Base-by-base conservation (phyloP, 1,140 invertebrate species). In the Dolichoris vasculosae region DNA sequence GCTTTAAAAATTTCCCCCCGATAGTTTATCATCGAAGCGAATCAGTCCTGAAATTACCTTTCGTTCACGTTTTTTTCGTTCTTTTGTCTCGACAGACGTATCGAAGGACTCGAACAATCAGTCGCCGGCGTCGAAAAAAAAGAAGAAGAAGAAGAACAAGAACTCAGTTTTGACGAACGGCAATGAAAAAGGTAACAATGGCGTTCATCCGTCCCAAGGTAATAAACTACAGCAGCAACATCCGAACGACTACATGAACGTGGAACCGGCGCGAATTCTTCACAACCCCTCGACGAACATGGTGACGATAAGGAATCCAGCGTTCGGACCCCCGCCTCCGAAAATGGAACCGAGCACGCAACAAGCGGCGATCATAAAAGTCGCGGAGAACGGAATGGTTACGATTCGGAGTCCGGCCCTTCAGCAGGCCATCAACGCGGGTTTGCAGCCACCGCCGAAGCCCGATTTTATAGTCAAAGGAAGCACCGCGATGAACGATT, bases 281-380 rank as follows among this genome's bases (percentile, higher is more conserved):
- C 93, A 93, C 76, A 93, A 93, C 83, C 92, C 93, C 0, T 86
- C 92, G n/a, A 93, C 95, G 7, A 96, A 96, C 86, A 96, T 96
- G 94, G 95, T 97, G 32, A 97, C 96, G 0, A 94, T 97, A 38
- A 93, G 96, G 11, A 97, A 97, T 91, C 96, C 96, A 0, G 92
- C 92, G 0, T 93, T 96, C 95, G 95, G 96, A 94, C 94, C 96
- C 94, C 89, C 92, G 76, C 76, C 85, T 13, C 86, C 82, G 23
- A 93, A 93, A 85, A 90, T 92, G 35, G 90, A 92, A 43, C 64
- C 86, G 7, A 69, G 8, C 23, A 55, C 43, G 6, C 93, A 94
- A 35, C 94, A 94, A 80, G 95, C 95, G 2, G 95, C 95, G 0
- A 96, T 96, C 84, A 96, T 96, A 88, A 96, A 95, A 88, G 95